These are phyloP conservation scores for Panorpa germanica DNA, from an alignment of 2,888 invertebrate genomes.

Conservation along the genomic window DNA sequence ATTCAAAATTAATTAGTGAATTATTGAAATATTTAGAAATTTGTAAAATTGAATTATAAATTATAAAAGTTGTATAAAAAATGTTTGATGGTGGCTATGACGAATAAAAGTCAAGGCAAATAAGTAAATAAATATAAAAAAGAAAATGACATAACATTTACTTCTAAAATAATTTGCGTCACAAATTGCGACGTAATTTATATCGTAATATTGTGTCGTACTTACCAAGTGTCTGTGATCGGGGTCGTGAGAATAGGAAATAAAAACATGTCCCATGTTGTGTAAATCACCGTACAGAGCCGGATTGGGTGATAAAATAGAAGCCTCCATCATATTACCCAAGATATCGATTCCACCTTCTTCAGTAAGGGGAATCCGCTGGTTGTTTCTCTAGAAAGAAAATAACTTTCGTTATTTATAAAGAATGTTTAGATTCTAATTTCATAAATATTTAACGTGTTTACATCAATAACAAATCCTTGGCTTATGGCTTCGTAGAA, in stretches of 20 bases:
- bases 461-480: constrained; percentile 33
- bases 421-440: neutral
- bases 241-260: constrained; percentile 63
- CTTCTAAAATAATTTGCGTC: neutral
- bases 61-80: too few species aligned
- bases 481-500: constrained; percentile 51
- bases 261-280: constrained; percentile 62
- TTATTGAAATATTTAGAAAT: too few species aligned
- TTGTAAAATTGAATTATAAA: too few species aligned
- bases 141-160: neutral
- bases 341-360: constrained; percentile 54
- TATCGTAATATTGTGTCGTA: constrained; percentile 3
- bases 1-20: too few species aligned
- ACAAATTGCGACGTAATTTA: neutral
- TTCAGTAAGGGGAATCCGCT: constrained; percentile 37
- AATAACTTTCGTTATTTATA: neutral
- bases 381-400: constrained; percentile 31
- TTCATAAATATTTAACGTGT: neutral
- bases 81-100: too few species aligned
- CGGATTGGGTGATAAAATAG: constrained; percentile 46
- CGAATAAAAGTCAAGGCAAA: too few species aligned
- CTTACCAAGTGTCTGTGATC: constrained; percentile 51
- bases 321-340: constrained; percentile 64
- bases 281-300: constrained; percentile 61
- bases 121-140: too few species aligned